Percentiles rank a stretch among this genome's conserved stretches.
These are phyloP conservation scores for Misgurnus anguillicaudatus DNA, from an alignment of 2,113 vertebrate species.

Conservation along the genomic window DNA sequence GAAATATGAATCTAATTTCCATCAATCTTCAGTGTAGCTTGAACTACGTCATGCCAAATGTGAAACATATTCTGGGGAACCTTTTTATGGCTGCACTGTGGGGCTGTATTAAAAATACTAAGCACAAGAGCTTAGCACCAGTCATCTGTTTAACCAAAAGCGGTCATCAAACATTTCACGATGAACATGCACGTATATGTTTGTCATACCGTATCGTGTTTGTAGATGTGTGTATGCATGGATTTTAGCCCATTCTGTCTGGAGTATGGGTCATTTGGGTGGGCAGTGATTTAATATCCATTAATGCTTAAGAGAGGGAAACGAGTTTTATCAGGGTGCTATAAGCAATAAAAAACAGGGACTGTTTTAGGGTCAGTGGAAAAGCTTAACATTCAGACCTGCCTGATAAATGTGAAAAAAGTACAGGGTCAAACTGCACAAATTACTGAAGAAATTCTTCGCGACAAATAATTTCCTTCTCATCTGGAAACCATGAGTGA, in stretches of 20 bases:
- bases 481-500: not conserved
- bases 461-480: not conserved
- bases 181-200: not conserved
- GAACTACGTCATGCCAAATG: slow-evolving; percentile 5
- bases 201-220: not conserved
- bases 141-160: not conserved
- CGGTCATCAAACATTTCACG: slow-evolving; percentile 8
- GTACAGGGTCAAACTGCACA: not conserved
- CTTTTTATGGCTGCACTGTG: not conserved
- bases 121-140: slow-evolving; percentile 1
- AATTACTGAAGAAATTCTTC: not conserved
- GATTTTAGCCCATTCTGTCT: not conserved
- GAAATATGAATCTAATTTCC: not conserved
- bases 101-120: slow-evolving; percentile 1
- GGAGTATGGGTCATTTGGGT: not conserved
- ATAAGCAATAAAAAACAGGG: not conserved
- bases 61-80: slow-evolving; percentile 1
- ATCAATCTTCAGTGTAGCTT: not conserved
- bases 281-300: slow-evolving; percentile 14
- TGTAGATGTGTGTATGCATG: not conserved
- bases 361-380: slow-evolving; percentile 1
- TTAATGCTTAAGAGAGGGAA: slow-evolving; percentile 1
- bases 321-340: not conserved
- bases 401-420: not conserved
- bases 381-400: not conserved